Conservation (phyloP, 2,888 invertebrate species). For the Rosalia funebris region DNA sequence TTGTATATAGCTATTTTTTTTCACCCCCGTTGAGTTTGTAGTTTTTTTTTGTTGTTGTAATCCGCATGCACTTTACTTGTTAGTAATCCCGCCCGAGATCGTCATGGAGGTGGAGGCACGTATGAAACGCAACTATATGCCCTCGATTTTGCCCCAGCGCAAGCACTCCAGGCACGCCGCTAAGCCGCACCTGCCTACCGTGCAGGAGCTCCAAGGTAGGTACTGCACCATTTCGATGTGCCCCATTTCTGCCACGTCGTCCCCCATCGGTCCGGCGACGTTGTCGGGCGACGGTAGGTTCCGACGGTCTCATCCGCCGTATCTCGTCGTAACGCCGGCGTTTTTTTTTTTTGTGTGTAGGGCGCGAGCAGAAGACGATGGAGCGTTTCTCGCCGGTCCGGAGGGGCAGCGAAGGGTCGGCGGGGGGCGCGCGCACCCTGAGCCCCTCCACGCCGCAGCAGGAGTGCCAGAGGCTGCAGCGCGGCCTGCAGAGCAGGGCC, state of each 20-base stretch:
- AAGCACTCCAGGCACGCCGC: constrained; percentile 70
- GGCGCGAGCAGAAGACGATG: constrained; percentile 69
- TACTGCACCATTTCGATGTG: constrained; percentile 44
- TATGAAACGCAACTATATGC: constrained; percentile 82
- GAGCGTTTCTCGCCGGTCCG: constrained; percentile 92
- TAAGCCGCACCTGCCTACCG: constrained; percentile 71
- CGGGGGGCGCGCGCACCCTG: constrained; percentile 67
- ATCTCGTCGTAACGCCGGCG: too few relatives aligned
- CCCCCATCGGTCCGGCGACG: too few relatives aligned
- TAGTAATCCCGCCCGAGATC: constrained; percentile 89
- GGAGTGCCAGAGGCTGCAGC: constrained; percentile 82
- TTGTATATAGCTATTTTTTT: constrained; percentile 38
- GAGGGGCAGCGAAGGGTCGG: constrained; percentile 83
- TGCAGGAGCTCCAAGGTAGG: constrained; percentile 80
- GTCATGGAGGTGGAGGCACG: constrained; percentile 89
- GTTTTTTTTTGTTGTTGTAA: constrained; percentile 54
- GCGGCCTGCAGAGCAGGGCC: constrained; percentile 64
- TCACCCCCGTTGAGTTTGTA: constrained; percentile 43
- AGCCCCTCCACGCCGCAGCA: constrained; percentile 76
- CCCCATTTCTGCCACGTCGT: too few relatives aligned
- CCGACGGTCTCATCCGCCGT: too few relatives aligned
- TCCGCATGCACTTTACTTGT: constrained; percentile 55
- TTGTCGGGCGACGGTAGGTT: too few relatives aligned
- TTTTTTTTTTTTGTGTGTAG: constrained; percentile 54
- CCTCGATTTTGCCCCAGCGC: constrained; percentile 69